Conservation (phyloP, 2,113 vertebrate genomes). For the Paraplagusia blochii region DNA sequence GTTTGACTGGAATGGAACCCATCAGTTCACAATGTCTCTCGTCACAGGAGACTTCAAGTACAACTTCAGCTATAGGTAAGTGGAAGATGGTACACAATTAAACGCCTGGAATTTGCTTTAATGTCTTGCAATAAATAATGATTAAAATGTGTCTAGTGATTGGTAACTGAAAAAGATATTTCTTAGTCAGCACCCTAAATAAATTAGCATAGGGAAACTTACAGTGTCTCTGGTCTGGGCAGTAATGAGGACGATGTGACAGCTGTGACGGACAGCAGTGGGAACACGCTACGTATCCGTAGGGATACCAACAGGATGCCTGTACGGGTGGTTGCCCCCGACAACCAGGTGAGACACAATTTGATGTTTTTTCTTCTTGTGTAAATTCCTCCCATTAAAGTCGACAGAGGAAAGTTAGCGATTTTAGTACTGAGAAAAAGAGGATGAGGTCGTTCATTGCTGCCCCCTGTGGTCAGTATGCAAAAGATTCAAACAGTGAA, state of each 20-base stretch:
- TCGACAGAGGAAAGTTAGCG: not conserved
- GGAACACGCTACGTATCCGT: constrained; percentile 91
- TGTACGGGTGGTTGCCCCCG: constrained; percentile 91
- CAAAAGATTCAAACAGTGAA: too few relatives aligned
- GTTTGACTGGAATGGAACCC: constrained; percentile 93
- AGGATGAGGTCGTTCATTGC: too few relatives aligned
- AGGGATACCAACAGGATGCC: constrained; percentile 96
- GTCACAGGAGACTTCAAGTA: constrained; percentile 95
- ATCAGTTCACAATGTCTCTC: constrained; percentile 92
- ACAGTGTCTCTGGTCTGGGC: not conserved
- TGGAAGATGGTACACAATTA: not conserved
- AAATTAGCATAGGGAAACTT: too few relatives aligned
- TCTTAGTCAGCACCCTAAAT: too few relatives aligned
- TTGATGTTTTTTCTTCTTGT: not conserved
- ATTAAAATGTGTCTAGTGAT: too few relatives aligned
- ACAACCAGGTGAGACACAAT: constrained; percentile 88
- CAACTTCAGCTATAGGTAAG: constrained; percentile 91
- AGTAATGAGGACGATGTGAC: constrained; percentile 96
- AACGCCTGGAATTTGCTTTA: too few relatives aligned
- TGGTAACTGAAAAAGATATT: too few relatives aligned
- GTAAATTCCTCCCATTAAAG: not conserved
- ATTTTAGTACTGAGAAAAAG: too few relatives aligned
- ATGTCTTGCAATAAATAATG: too few relatives aligned
- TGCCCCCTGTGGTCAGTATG: too few relatives aligned
- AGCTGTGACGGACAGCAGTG: constrained; percentile 91